phyloP scores from a whole-genome alignment of 2,113 vertebrate species.

The Crocuta crocuta region DNA sequence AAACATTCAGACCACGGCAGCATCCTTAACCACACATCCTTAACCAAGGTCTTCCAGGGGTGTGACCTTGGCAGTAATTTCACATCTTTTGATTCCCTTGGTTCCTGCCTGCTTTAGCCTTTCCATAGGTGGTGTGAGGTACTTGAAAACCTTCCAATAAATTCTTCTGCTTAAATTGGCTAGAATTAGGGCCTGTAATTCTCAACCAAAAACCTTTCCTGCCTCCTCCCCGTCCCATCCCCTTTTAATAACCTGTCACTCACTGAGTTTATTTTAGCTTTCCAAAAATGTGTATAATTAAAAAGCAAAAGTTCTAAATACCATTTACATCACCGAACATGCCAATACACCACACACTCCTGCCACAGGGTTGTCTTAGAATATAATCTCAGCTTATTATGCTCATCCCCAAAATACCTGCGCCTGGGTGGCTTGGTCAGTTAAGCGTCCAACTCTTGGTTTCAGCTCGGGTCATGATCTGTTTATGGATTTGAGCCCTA shows the following conservation, averaged over 20 bases:
- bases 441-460: no score
- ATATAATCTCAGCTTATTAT: background rate
- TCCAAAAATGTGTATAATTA: constrained; percentile 30
- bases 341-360: background rate
- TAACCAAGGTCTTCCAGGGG: background rate
- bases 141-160: constrained; percentile 47
- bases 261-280: background rate
- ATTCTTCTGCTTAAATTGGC: constrained; percentile 50
- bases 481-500: no score
- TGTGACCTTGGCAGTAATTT: background rate
- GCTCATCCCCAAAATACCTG: background rate
- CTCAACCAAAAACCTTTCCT: constrained; percentile 19
- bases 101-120: constrained; percentile 41
- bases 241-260: background rate
- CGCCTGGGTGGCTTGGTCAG: no score
- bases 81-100: background rate
- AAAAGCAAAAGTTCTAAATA: constrained; percentile 57
- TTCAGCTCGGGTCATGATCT: no score
- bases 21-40: background rate
- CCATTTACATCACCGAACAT: background rate
- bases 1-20: background rate
- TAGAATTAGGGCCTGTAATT: constrained; percentile 39
- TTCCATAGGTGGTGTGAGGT: constrained; percentile 19
- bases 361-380: background rate
- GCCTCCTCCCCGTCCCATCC: background rate